phyloP scores from a whole-genome alignment of 2,797 vertebrate species.

The Sciurus carolinensis region DNA sequence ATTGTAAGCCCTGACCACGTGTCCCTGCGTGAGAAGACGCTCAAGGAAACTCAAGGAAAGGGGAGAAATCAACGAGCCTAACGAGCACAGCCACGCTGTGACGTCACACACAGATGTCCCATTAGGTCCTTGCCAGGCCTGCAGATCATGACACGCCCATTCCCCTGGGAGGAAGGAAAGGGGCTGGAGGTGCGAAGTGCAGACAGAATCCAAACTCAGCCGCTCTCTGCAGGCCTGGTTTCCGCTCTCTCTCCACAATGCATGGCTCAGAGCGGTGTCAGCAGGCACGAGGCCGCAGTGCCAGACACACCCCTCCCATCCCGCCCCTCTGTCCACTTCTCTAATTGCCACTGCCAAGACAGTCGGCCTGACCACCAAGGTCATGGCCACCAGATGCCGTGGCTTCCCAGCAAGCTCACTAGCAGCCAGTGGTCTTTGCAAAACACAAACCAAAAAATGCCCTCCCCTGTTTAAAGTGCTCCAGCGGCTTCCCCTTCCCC shows the following conservation, averaged over 20 bases:
- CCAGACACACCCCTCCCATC: accelerated
- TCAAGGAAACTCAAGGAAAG: not conserved
- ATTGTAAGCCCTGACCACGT: accelerated
- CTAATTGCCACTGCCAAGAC: not conserved
- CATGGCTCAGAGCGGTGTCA: accelerated
- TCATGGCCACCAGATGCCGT: not conserved
- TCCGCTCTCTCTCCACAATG: accelerated
- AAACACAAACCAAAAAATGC: not conserved
- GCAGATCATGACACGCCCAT: not conserved
- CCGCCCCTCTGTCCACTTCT: not conserved
- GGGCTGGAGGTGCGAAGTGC: not conserved
- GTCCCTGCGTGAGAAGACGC: not conserved
- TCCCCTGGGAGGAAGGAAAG: not conserved
- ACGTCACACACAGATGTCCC: accelerated
- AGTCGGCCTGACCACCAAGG: not conserved
- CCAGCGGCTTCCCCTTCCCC: not conserved
- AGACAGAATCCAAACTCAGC: not conserved
- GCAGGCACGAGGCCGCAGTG: accelerated
- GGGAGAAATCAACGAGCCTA: not conserved
- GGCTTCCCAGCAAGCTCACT: not conserved
- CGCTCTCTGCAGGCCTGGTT: no score
- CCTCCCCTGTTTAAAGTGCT: not conserved
- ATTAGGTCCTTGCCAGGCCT: accelerated
- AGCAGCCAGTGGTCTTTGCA: not conserved
- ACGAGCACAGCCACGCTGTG: accelerated